These are phyloP conservation scores for Neocloeon triangulifer DNA, from an alignment of 1,140 invertebrate species.

Conservation along the genomic window DNA sequence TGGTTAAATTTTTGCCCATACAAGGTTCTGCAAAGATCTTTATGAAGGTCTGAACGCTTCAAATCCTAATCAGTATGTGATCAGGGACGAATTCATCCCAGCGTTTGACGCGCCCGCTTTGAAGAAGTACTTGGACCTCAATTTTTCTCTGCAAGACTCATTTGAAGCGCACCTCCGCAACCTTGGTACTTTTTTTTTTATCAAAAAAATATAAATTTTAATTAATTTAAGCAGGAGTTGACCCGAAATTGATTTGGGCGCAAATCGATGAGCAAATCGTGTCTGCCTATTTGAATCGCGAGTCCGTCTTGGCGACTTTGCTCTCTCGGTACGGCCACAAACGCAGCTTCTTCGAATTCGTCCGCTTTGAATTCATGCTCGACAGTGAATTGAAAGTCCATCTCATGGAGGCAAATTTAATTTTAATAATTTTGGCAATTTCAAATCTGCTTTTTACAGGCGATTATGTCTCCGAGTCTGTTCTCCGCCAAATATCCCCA, in stretches of 20 bases:
- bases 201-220: background rate
- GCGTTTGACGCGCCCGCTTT: slow-evolving; percentile 85
- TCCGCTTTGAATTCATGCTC: slow-evolving; percentile 81
- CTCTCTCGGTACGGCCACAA: slow-evolving; percentile 26
- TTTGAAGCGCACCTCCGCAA: slow-evolving; percentile 73
- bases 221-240: slow-evolving; percentile 33
- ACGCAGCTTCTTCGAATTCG: slow-evolving; percentile 80
- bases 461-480: slow-evolving; percentile 95
- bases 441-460: too few species aligned
- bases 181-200: slow-evolving; percentile 35
- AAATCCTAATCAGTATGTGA: slow-evolving; percentile 73
- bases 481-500: slow-evolving; percentile 78
- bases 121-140: slow-evolving; percentile 40
- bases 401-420: slow-evolving; percentile 67
- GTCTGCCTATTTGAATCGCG: slow-evolving; percentile 38
- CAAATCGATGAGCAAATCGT: slow-evolving; percentile 59
- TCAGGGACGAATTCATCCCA: slow-evolving; percentile 85
- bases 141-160: slow-evolving; percentile 69
- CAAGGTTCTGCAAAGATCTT: too few species aligned
- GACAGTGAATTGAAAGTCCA: slow-evolving; percentile 73
- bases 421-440: too few species aligned
- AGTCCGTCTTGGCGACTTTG: slow-evolving; percentile 50
- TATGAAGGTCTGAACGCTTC: slow-evolving; percentile 67
- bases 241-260: slow-evolving; percentile 54
- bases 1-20: too few species aligned